These are phyloP conservation scores for Tapirus terrestris DNA, from an alignment of 2,113 vertebrate genomes.

Conservation along the genomic window DNA sequence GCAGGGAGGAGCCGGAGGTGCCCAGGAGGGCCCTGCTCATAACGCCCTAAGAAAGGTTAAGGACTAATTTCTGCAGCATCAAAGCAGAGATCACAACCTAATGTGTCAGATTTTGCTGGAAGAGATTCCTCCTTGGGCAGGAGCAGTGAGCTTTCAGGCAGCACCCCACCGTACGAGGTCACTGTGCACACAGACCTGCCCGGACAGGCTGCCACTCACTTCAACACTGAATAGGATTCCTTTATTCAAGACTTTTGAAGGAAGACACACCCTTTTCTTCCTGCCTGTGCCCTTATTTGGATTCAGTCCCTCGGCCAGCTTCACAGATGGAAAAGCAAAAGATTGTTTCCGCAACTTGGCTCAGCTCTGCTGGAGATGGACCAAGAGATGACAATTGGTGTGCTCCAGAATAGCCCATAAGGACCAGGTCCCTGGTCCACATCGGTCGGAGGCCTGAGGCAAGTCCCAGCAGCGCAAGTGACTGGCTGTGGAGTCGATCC, in stretches of 20 bases:
- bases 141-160: fast-evolving
- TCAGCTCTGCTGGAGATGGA: background rate
- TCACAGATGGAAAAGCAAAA: slow-evolving; percentile 67
- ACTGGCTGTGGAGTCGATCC: fast-evolving
- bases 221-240: slow-evolving; percentile 79
- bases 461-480: fast-evolving
- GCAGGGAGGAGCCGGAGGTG: too few species aligned
- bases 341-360: slow-evolving; percentile 61
- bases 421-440: background rate
- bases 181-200: slow-evolving; percentile 81
- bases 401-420: background rate
- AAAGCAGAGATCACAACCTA: background rate
- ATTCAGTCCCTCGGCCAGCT: slow-evolving; percentile 57
- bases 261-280: slow-evolving; percentile 84
- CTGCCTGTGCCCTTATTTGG: slow-evolving; percentile 66
- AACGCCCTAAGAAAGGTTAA: background rate
- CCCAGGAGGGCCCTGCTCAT: background rate
- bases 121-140: background rate
- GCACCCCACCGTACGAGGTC: slow-evolving; percentile 74
- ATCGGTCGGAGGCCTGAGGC: fast-evolving
- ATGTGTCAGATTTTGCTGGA: fast-evolving
- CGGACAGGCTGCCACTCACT: slow-evolving; percentile 79
- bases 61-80: background rate
- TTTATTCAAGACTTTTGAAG: slow-evolving; percentile 80
- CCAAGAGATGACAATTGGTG: fast-evolving